Evolutionary conservation across 37 sponge, comb jelly and placozoan genomes (phyloP).

Genomic region (Halisarca cf. caerulea): DNA sequence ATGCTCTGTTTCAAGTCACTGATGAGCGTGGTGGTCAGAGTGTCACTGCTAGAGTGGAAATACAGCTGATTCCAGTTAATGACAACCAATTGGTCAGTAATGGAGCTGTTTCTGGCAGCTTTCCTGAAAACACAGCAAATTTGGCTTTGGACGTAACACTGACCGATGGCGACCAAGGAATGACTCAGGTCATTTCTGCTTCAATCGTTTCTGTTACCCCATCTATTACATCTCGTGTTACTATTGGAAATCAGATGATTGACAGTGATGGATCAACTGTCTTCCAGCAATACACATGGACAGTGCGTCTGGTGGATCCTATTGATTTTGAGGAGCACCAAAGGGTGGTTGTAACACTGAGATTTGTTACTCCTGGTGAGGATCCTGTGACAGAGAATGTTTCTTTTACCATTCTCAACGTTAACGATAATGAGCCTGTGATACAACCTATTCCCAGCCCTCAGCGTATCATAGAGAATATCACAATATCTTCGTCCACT

Average conservation of each 20-base stretch:
- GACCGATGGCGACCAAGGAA: constrained; percentile 23
- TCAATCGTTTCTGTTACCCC: background rate
- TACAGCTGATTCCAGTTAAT: constrained; percentile 60
- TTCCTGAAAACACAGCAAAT: background rate
- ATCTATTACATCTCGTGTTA: no score
- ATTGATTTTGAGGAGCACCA: background rate
- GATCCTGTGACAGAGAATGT: background rate
- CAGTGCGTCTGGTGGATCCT: background rate
- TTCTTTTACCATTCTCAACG: background rate
- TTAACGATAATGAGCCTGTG: constrained; percentile 13
- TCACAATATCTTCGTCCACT: constrained; percentile 22
- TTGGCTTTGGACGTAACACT: background rate
- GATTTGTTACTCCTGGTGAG: background rate
- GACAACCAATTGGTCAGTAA: constrained; percentile 49
- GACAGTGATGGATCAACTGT: background rate
- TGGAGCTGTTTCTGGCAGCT: background rate
- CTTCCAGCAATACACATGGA: constrained; percentile 7
- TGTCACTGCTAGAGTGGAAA: constrained; percentile 2
- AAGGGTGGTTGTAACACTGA: background rate
- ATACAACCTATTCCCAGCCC: background rate
- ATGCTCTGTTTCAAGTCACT: constrained; percentile 46
- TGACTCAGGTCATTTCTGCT: background rate
- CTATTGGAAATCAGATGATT: no score
- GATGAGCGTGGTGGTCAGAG: constrained; percentile 50
- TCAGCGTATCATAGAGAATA: background rate